Evolutionary conservation across 2,113 vertebrate species (phyloP).

Genomic region (Nothobranchius furzeri): DNA sequence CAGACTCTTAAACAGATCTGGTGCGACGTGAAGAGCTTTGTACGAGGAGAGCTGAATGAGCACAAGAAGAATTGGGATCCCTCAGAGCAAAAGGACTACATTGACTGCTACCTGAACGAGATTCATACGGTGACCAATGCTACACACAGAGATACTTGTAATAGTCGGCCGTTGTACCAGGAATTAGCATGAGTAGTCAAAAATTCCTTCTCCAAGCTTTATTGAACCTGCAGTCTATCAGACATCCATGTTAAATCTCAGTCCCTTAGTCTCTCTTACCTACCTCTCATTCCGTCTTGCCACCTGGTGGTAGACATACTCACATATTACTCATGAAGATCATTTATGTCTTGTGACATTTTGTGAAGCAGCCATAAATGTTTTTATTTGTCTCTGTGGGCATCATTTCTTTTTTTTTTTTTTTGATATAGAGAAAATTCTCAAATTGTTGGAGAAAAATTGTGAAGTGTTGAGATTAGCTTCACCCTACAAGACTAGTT

Average conservation of each 20-base stretch:
- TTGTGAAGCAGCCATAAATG: neutral
- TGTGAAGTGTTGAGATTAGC: too few species aligned
- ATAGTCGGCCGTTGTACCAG: too few species aligned
- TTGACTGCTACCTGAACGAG: slow-evolving; percentile 82
- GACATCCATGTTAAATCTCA: too few species aligned
- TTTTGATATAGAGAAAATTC: too few species aligned
- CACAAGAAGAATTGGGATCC: slow-evolving; percentile 79
- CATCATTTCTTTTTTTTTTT: neutral
- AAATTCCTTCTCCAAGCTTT: too few species aligned
- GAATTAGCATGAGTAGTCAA: too few species aligned
- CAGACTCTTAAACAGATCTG: slow-evolving; percentile 49
- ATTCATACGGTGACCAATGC: slow-evolving; percentile 73
- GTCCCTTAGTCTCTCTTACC: too few species aligned
- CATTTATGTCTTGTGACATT: accelerated
- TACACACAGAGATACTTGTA: neutral
- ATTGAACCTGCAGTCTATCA: too few species aligned
- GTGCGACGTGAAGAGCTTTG: slow-evolving; percentile 39
- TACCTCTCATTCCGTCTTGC: too few species aligned
- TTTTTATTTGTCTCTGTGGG: neutral
- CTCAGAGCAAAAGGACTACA: slow-evolving; percentile 74
- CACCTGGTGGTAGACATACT: too few species aligned
- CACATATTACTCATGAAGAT: neutral
- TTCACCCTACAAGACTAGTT: too few species aligned
- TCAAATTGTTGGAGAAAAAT: too few species aligned
- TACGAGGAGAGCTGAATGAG: slow-evolving; percentile 51